Percentiles rank a stretch among this genome's conserved stretches.
phyloP scores from a whole-genome alignment of 2,113 vertebrate species.

The Trinectes maculatus region DNA sequence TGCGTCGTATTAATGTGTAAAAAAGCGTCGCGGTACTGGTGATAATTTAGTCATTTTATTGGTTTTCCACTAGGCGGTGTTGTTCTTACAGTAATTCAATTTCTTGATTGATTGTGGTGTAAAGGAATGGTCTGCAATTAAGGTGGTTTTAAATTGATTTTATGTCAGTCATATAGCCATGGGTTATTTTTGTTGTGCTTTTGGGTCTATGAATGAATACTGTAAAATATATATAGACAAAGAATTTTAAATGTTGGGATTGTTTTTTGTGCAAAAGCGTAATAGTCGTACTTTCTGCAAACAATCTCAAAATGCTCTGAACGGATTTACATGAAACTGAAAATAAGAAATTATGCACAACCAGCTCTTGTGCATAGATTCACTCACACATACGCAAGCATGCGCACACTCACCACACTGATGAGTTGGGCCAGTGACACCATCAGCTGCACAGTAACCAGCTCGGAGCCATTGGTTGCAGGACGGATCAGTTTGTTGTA shows the following conservation, averaged over 20 bases:
- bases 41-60: background rate
- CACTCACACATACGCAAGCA: background rate
- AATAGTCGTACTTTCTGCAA: too few species aligned
- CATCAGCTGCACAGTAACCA: slow-evolving; percentile 96
- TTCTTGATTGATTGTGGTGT: background rate
- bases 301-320: too few species aligned
- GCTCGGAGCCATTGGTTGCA: slow-evolving; percentile 91
- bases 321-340: too few species aligned
- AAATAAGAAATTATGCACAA: too few species aligned
- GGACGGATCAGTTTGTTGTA: slow-evolving; percentile 98
- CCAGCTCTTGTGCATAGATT: background rate
- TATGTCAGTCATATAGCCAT: background rate
- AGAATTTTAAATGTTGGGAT: background rate
- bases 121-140: background rate
- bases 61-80: background rate
- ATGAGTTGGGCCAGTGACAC: slow-evolving; percentile 95
- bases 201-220: background rate
- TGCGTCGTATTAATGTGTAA: too few species aligned
- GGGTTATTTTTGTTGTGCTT: background rate
- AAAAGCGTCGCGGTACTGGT: too few species aligned
- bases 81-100: background rate
- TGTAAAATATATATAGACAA: background rate
- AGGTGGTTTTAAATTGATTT: background rate
- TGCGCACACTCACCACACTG: slow-evolving; percentile 89
- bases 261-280: background rate